phyloP scores from a whole-genome alignment of 2,888 invertebrate genomes.

The Myopa tessellatipennis region DNA sequence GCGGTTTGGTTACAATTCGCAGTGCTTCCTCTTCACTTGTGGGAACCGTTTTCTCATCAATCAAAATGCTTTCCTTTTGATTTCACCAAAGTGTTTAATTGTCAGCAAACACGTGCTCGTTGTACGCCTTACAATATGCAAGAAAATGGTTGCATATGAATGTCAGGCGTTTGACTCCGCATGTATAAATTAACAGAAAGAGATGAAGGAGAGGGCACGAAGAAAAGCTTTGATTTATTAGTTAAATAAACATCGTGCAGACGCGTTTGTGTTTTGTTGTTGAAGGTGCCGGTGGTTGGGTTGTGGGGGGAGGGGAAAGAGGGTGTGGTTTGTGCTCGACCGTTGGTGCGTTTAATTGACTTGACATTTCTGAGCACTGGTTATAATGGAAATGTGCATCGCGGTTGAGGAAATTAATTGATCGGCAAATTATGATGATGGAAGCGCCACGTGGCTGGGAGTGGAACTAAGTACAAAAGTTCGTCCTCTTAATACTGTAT shows the following conservation, averaged over 20 bases:
- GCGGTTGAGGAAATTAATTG: constrained; percentile 43
- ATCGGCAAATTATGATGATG: constrained; percentile 41
- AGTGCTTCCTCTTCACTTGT: constrained; percentile 24
- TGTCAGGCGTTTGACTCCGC: constrained; percentile 6
- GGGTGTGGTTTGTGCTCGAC: background rate
- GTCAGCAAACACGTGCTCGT: constrained; percentile 47
- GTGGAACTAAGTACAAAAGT: background rate
- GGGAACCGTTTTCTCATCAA: constrained; percentile 41
- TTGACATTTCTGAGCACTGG: constrained; percentile 24
- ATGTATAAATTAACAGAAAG: background rate
- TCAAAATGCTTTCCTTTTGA: constrained; percentile 37
- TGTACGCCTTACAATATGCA: constrained; percentile 39
- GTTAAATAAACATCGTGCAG: constrained; percentile 10
- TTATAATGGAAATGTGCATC: background rate
- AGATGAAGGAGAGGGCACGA: background rate
- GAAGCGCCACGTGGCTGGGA: constrained; percentile 33
- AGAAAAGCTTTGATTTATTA: constrained; percentile 29
- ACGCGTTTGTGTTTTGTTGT: background rate
- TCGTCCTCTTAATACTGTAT: background rate
- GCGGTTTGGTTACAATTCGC: constrained; percentile 30
- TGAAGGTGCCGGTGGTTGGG: background rate
- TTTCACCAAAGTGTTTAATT: constrained; percentile 41
- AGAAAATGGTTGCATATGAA: constrained; percentile 23
- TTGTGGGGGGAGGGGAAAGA: background rate
- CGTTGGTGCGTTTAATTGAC: constrained; percentile 25